Base-by-base conservation (phyloP, 1,140 invertebrate species). In the Drosophila watanabei region DNA sequence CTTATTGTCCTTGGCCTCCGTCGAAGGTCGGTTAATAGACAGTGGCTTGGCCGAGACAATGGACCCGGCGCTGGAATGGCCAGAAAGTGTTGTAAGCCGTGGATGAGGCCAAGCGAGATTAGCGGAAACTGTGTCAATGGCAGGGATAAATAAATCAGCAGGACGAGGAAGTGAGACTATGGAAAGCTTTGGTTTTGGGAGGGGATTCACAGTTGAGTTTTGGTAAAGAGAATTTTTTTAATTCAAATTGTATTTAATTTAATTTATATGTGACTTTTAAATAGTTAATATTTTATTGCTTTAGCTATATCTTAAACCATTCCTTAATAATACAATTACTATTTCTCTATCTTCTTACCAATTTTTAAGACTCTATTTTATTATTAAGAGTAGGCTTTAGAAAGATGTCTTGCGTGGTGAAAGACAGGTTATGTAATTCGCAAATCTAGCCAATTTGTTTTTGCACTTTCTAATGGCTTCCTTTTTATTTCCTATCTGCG, bases 381-480 rank as follows among this genome's bases (percentile, higher is more conserved):
- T 16, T 20, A 35, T 35, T 54, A 20, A 35, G 5, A 9, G 4
- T 14, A 2, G 33, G 13, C 33, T 18, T 62, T 18, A 45, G 16
- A 62, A 33, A 32, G 57, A 65, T 61, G 32, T 70, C 13, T n/a
- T 35, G 13, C 6, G 18, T 35, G 33, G 48, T 45, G n/a, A 68
- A 68, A 68, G 45, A 43, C 39, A 32, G n/a, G 43, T 41, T 54
- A 57, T 48, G 54, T 78, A 69, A 78, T 78, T 61, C 39, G 49
- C 30, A 6, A 45, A 68, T 61, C 37, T 60, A 66, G 61, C 56
- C 81, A 85, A 88, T 89, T 84, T 84, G 70, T 76, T 84, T 73
- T 60, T 73, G 54, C 82, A 88, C 85, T 88, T 88, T 88, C 85
- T 88, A 87, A 87, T 87, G 81, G 80, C 66, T 76, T 49, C 76